Percentiles rank a stretch among this genome's conserved stretches.
phyloP scores from a whole-genome alignment of 2,888 invertebrate genomes.

The Cheilosia scutellata region DNA sequence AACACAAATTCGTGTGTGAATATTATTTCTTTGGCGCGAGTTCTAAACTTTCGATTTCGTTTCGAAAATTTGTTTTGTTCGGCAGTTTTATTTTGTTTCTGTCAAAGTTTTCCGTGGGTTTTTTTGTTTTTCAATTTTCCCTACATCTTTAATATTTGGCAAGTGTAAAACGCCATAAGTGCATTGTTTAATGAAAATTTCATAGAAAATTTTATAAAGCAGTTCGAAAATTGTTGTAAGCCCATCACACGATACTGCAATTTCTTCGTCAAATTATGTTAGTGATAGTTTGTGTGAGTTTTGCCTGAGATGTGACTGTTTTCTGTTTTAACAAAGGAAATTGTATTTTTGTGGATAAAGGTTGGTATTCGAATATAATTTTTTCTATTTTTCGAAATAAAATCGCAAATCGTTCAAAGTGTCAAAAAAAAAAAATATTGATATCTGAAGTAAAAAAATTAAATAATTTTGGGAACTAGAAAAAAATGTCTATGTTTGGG shows the following conservation, averaged over 20 bases:
- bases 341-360: conserved; percentile 39
- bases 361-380: conserved; percentile 29
- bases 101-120: conserved; percentile 6
- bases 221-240: conserved; percentile 26
- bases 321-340: conserved; percentile 31
- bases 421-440: background rate
- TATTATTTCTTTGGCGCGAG: conserved; percentile 45
- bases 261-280: conserved; percentile 2
- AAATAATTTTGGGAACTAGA: conserved; percentile 22
- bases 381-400: background rate
- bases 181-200: conserved; percentile 39
- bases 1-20: conserved; percentile 41
- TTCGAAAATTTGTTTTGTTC: conserved; percentile 45
- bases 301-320: conserved; percentile 68
- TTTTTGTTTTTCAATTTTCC: background rate
- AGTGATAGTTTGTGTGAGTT: conserved; percentile 35
- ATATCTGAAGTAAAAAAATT: background rate
- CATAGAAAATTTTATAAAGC: conserved; percentile 30
- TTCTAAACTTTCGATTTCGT: conserved; percentile 73
- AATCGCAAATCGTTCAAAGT: conserved; percentile 63
- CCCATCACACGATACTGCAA: background rate
- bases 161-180: conserved; percentile 24
- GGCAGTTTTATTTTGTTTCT: conserved; percentile 18
- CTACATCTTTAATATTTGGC: background rate
- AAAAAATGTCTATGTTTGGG: conserved; percentile 1